Evolutionary conservation across 2,113 vertebrate genomes (phyloP).

Genomic region (Engraulis encrasicolus): DNA sequence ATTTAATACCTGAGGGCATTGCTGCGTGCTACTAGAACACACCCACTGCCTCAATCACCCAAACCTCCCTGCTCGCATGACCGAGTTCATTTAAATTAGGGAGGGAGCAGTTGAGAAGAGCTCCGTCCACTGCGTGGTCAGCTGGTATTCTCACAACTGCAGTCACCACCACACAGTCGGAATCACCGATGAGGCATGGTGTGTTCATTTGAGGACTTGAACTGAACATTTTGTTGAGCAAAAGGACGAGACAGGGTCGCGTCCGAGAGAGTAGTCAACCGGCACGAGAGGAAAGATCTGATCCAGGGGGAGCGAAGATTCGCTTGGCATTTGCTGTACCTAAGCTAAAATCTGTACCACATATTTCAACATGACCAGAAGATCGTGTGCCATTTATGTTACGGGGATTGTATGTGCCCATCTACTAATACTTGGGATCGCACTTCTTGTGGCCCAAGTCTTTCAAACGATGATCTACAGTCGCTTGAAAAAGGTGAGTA

Average conservation of each 20-base stretch:
- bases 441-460: slow-evolving; percentile 78
- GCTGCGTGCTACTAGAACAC: slow-evolving; percentile 43
- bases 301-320: not conserved
- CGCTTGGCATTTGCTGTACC: not conserved
- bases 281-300: not conserved
- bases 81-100: slow-evolving; percentile 58
- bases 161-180: slow-evolving; percentile 45
- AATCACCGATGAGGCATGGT: not conserved
- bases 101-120: slow-evolving; percentile 48
- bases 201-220: not conserved
- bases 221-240: not conserved
- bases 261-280: not conserved
- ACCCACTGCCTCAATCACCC: slow-evolving; percentile 60
- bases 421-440: slow-evolving; percentile 79
- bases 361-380: slow-evolving; percentile 70
- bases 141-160: slow-evolving; percentile 44
- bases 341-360: not conserved
- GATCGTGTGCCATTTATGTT: slow-evolving; percentile 80
- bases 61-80: slow-evolving; percentile 55
- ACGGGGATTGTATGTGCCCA: slow-evolving; percentile 78
- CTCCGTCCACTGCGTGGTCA: slow-evolving; percentile 42
- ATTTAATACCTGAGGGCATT: not conserved
- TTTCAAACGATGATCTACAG: slow-evolving; percentile 79
- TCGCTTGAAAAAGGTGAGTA: slow-evolving; percentile 76
- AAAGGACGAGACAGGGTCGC: not conserved